A percentile compares a stretch with the other conserved stretches of the same genome.
phyloP scores from a whole-genome alignment of 2,797 vertebrate genomes.

The Myotis findleyi region DNA sequence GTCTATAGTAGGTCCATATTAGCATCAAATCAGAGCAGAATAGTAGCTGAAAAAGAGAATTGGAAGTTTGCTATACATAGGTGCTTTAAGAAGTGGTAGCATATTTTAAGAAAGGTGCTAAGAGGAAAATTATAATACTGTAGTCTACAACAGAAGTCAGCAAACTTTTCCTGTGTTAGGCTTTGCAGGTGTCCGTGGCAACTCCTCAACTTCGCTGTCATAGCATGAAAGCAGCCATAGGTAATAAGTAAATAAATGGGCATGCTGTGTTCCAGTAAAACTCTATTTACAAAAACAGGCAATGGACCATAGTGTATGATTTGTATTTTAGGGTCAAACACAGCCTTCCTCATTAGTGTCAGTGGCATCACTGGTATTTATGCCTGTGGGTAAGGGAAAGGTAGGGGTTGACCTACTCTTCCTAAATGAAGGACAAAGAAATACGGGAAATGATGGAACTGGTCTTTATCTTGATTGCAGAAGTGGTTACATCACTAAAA shows the following conservation, averaged over 20 bases:
- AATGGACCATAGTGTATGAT: background rate
- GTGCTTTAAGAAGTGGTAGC: slow-evolving; percentile 3
- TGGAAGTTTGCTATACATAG: slow-evolving; percentile 7
- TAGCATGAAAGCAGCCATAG: background rate
- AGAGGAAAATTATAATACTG: slow-evolving; percentile 7
- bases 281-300: background rate
- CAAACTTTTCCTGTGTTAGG: background rate
- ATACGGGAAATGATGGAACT: background rate
- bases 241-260: background rate
- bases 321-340: slow-evolving; percentile 44
- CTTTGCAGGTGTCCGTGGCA: background rate
- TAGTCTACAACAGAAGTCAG: background rate
- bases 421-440: background rate
- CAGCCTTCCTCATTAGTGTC: slow-evolving; percentile 1
- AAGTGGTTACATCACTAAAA: background rate
- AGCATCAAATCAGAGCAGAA: slow-evolving; percentile 24
- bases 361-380: background rate
- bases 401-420: background rate
- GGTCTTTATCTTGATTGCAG: background rate
- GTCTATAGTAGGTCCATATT: background rate
- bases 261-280: background rate
- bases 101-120: slow-evolving; percentile 29
- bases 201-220: background rate
- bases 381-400: background rate
- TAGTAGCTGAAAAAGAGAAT: slow-evolving; percentile 31